These are phyloP conservation scores for Cuculus canorus DNA, from an alignment of 2,797 vertebrate genomes.

Conservation along the genomic window DNA sequence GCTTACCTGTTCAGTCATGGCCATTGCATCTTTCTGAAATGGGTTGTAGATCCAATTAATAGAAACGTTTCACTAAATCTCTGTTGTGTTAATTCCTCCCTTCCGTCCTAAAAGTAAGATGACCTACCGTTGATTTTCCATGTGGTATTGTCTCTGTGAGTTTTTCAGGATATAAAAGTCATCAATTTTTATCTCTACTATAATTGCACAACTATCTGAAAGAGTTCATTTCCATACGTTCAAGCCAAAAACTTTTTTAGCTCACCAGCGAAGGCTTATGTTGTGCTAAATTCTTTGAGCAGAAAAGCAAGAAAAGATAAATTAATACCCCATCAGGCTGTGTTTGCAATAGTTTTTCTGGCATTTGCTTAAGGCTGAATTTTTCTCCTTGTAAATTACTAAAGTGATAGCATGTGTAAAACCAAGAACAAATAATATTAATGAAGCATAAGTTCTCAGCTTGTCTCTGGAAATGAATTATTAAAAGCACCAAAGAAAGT, in stretches of 20 bases:
- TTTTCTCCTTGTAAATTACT: slow-evolving; percentile 41
- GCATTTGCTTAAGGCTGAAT: slow-evolving; percentile 68
- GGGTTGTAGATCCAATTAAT: neutral
- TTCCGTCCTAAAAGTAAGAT: neutral
- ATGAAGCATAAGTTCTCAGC: slow-evolving; percentile 73
- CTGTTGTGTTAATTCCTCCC: neutral
- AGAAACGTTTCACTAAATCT: neutral
- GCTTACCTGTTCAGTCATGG: neutral
- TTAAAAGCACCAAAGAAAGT: slow-evolving; percentile 76
- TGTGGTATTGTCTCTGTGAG: neutral
- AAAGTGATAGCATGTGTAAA: slow-evolving; percentile 58
- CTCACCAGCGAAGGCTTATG: neutral
- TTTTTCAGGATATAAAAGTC: neutral
- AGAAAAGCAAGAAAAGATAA: slow-evolving; percentile 61
- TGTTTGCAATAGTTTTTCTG: slow-evolving; percentile 50
- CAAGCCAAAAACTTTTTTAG: neutral
- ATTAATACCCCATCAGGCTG: slow-evolving; percentile 51
- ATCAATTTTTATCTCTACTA: neutral
- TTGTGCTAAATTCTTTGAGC: neutral
- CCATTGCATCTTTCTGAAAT: neutral
- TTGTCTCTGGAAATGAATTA: slow-evolving; percentile 76
- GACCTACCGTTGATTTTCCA: neutral
- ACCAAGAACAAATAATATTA: slow-evolving; percentile 76
- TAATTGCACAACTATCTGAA: neutral
- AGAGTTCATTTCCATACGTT: neutral